Percentiles rank a stretch among this genome's conserved stretches.
phyloP scores from a whole-genome alignment of 2,888 invertebrate genomes.

The Bedellia somnulentella region DNA sequence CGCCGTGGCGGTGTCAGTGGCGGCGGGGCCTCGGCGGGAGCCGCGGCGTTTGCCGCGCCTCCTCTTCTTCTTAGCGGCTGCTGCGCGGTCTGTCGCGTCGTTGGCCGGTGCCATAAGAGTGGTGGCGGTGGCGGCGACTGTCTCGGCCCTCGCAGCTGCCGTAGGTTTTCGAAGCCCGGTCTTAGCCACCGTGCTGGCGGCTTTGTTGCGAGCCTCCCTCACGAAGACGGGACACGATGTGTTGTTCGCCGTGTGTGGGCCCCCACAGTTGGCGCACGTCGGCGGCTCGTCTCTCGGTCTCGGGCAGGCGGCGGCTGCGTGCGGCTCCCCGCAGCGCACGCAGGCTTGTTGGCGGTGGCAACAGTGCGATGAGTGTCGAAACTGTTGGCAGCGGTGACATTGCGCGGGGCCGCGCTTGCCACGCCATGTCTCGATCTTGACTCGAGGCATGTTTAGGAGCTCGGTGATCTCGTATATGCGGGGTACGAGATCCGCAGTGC shows the following conservation, averaged over 20 bases:
- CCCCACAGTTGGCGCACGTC: conserved; percentile 1
- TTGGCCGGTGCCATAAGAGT: conserved; percentile 1
- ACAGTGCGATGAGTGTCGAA: not conserved
- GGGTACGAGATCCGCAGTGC: not conserved
- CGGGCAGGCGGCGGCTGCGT: not conserved
- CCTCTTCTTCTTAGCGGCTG: not conserved
- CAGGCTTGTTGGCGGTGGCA: not conserved
- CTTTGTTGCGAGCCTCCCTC: not conserved
- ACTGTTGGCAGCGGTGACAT: conserved; percentile 1
- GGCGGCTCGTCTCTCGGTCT: not conserved
- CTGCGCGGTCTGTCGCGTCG: not conserved
- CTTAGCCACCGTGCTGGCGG: not conserved
- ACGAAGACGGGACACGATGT: not conserved
- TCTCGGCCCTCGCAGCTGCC: not conserved
- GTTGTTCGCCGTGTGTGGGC: not conserved
- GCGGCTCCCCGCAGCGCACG: not conserved
- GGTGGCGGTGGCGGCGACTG: not conserved
- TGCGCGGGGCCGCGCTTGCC: not conserved
- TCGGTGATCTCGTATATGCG: not conserved
- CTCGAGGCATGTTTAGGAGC: conserved; percentile 1
- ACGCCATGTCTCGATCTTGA: conserved; percentile 1
- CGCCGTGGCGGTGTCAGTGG: not conserved
- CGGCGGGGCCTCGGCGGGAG: too few species aligned
- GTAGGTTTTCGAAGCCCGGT: not conserved
- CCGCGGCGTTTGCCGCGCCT: not conserved